These are phyloP conservation scores for Galerucella nymphaeae DNA, from an alignment of 2,888 invertebrate genomes.

Conservation along the genomic window DNA sequence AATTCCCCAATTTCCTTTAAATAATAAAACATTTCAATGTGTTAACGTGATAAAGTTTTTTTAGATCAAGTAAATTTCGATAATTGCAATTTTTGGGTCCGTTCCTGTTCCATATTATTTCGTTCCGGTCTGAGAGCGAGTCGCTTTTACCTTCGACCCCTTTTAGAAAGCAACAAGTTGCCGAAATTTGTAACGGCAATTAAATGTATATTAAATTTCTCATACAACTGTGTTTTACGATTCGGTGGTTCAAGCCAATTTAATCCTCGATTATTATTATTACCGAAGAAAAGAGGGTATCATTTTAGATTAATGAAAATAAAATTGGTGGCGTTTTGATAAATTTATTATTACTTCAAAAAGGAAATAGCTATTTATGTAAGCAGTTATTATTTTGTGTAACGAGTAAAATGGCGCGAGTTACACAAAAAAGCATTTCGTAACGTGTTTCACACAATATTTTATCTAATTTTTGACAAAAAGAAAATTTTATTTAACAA, in stretches of 20 bases:
- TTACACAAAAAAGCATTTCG: too few species aligned
- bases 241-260: slow-evolving; percentile 26
- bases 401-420: too few species aligned
- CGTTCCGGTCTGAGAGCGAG: slow-evolving; percentile 15
- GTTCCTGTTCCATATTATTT: slow-evolving; percentile 10
- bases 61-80: too few species aligned
- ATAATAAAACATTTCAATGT: too few species aligned
- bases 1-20: too few species aligned
- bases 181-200: slow-evolving; percentile 45
- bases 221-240: slow-evolving; percentile 36
- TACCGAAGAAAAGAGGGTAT: background rate
- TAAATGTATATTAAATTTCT: slow-evolving; percentile 45
- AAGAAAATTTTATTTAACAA: too few species aligned
- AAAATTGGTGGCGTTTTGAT: slow-evolving; percentile 13
- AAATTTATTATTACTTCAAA: background rate
- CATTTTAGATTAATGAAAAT: slow-evolving; percentile 23
- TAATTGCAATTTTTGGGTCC: background rate
- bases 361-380: too few species aligned
- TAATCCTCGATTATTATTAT: slow-evolving; percentile 19
- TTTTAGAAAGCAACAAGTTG: slow-evolving; percentile 46
- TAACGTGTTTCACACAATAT: too few species aligned
- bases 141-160: slow-evolving; percentile 20
- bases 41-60: too few species aligned
- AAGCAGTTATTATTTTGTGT: too few species aligned
- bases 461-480: too few species aligned